phyloP scores from a whole-genome alignment of 2,113 vertebrate species.

The Dipodomys merriami region DNA sequence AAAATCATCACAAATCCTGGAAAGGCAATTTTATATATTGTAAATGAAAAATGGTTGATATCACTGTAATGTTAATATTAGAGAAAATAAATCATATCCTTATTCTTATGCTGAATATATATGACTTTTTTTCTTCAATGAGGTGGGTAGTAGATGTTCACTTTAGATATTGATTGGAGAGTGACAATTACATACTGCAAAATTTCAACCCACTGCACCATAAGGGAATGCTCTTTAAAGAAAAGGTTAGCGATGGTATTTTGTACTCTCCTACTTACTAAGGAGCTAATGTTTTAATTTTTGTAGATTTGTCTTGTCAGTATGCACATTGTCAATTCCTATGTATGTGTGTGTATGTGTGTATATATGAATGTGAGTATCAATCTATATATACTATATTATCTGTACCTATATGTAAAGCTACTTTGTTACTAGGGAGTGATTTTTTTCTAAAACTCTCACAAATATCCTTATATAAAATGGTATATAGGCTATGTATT shows the following conservation, averaged over 20 bases:
- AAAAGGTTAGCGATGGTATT: not conserved
- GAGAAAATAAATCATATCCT: conserved; percentile 1
- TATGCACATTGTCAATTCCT: not conserved
- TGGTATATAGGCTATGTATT: not conserved
- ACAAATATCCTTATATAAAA: not conserved
- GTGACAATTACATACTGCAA: not conserved
- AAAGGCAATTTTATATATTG: conserved; percentile 9
- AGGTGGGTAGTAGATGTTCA: not conserved
- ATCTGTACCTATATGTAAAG: not conserved
- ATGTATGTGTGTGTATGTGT: not conserved
- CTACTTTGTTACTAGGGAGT: not conserved
- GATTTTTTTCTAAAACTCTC: not conserved
- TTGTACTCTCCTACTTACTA: not conserved
- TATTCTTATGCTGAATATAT: not conserved
- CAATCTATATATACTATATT: not conserved
- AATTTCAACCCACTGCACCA: not conserved
- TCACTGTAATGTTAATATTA: not conserved
- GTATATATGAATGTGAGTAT: too few relatives aligned
- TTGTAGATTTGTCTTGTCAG: not conserved
- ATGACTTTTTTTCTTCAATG: not conserved
- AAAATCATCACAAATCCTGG: not conserved
- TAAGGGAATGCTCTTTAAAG: not conserved
- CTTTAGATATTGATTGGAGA: not conserved
- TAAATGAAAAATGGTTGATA: conserved; percentile 5
- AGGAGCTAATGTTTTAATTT: not conserved